Percentiles rank a stretch among this genome's conserved stretches.
Evolutionary conservation across 1,140 invertebrate genomes (phyloP).

Genomic region (Sogatella furcifera): DNA sequence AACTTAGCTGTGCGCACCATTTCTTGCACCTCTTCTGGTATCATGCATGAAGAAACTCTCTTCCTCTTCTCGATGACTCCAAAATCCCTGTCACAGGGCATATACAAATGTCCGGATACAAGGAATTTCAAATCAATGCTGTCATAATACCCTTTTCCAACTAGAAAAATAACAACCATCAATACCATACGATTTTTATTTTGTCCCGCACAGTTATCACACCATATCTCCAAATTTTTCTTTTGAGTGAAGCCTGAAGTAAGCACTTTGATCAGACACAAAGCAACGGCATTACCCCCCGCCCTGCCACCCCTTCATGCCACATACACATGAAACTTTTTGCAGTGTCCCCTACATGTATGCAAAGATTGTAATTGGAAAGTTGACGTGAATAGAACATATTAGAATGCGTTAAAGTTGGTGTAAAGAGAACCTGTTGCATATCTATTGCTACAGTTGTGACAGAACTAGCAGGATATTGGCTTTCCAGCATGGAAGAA

Average conservation of each 20-base stretch:
- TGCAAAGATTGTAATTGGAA: conserved; percentile 9
- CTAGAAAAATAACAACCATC: not conserved
- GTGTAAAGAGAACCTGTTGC: not conserved
- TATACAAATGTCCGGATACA: not conserved
- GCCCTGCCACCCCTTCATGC: conserved; percentile 11
- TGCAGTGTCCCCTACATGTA: conserved; percentile 14
- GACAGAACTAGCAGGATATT: too few relatives aligned
- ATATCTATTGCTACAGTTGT: too few relatives aligned
- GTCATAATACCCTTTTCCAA: not conserved
- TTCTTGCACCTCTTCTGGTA: not conserved
- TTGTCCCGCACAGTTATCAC: not conserved
- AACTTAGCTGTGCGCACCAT: too few relatives aligned
- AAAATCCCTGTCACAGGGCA: not conserved
- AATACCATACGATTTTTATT: not conserved
- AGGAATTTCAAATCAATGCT: not conserved
- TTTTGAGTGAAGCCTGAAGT: too few relatives aligned
- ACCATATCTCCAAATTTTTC: not conserved
- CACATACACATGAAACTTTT: conserved; percentile 13
- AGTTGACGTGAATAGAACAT: conserved; percentile 14
- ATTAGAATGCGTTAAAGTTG: not conserved
- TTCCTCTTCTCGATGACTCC: not conserved
- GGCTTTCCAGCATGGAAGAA: too few relatives aligned
- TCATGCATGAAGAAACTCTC: not conserved
- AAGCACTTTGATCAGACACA: not conserved
- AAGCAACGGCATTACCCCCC: not conserved